Percentiles rank a stretch among this genome's conserved stretches.
Conservation (phyloP, 2,888 invertebrate species). For the Rhabditoides inermis region DNA sequence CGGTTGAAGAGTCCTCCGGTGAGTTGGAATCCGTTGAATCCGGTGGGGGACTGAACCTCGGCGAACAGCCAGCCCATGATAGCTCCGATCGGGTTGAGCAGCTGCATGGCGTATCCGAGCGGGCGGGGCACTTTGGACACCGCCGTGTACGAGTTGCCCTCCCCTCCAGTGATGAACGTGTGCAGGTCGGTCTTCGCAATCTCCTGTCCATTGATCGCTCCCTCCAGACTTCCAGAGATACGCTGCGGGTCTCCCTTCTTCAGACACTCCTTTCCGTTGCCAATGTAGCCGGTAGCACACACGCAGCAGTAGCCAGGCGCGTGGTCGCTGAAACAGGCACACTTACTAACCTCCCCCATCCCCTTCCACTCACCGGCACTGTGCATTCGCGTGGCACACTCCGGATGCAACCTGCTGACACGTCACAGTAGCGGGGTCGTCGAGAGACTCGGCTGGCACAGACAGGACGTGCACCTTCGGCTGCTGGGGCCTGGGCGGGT, state of each 20-base stretch:
- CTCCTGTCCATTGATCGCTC: constrained; percentile 69
- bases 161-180: constrained; percentile 69
- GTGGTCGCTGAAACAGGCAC: constrained; percentile 75
- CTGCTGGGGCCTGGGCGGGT: too few relatives aligned
- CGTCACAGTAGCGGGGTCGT: background rate
- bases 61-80: constrained; percentile 90
- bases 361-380: background rate
- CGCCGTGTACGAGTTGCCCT: constrained; percentile 33
- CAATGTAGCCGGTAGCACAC: constrained; percentile 73
- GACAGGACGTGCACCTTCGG: too few relatives aligned
- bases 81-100: constrained; percentile 74
- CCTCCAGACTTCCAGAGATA: constrained; percentile 78
- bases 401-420: background rate
- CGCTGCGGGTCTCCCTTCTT: constrained; percentile 73
- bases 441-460: too few relatives aligned
- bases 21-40: constrained; percentile 77
- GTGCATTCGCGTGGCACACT: background rate
- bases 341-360: constrained; percentile 63
- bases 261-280: constrained; percentile 83
- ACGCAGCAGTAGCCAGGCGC: constrained; percentile 78
- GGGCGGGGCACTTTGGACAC: constrained; percentile 63
- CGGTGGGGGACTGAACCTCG: constrained; percentile 62
- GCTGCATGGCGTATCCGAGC: constrained; percentile 72
- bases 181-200: constrained; percentile 74
- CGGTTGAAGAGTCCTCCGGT: constrained; percentile 77